These are phyloP conservation scores for Acrossocheilus wenchowensis DNA, from an alignment of 2,797 vertebrate genomes.

Conservation along the genomic window DNA sequence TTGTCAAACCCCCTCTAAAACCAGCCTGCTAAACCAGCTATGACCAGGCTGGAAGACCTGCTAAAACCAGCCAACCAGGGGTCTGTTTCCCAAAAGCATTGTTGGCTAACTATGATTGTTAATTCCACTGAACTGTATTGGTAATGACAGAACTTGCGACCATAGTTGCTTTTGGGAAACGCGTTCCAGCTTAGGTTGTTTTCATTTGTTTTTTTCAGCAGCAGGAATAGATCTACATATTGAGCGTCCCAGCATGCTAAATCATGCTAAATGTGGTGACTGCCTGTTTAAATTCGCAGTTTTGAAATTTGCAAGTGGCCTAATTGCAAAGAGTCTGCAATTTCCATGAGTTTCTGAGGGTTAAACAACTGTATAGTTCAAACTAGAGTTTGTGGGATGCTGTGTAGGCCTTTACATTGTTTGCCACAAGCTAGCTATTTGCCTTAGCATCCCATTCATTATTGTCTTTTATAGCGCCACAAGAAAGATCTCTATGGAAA, in stretches of 20 bases:
- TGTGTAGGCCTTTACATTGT: background rate
- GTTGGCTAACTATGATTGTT: too few relatives aligned
- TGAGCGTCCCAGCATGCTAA: background rate
- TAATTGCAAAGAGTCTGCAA: background rate
- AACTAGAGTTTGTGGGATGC: conserved; percentile 1
- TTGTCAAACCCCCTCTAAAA: background rate
- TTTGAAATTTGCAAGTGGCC: background rate
- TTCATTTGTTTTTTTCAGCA: background rate
- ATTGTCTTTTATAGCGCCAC: background rate
- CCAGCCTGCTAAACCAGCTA: background rate
- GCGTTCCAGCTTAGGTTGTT: background rate
- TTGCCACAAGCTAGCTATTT: conserved; percentile 10
- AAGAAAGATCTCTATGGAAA: conserved; percentile 6
- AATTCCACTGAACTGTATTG: too few relatives aligned
- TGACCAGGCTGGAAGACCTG: background rate
- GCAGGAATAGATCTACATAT: too few relatives aligned
- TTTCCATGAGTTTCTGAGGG: background rate
- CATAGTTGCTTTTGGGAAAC: too few relatives aligned
- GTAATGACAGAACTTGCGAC: too few relatives aligned
- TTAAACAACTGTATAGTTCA: background rate
- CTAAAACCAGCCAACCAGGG: background rate
- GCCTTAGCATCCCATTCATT: conserved; percentile 12
- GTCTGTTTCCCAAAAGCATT: too few relatives aligned
- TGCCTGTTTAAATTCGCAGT: background rate
- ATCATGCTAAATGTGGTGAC: background rate